Evolutionary conservation across 2,113 vertebrate genomes (phyloP), one percentile per base, ranked within the genome.

Genomic region (Oreochromis niloticus): DNA sequence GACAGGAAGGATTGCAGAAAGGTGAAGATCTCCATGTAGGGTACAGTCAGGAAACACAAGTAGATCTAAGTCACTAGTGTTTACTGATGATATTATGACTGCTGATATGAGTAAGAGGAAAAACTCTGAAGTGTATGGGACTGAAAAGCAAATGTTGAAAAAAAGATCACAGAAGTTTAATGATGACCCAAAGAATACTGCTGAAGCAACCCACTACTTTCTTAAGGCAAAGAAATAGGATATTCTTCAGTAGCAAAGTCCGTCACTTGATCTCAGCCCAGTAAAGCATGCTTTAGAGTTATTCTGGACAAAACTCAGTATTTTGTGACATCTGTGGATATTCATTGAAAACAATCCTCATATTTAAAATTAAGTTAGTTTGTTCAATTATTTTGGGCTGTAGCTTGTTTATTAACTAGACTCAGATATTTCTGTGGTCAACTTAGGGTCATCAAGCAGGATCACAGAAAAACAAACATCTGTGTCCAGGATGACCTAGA

Each of bases 401-500:
- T 46, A 75, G 14, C 2, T 19, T 75, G 68, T 75, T 75, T 48
- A 17, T 75, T 75, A 19, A 78, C 71, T 17, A 66, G n/a, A 32
- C 39, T 55, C 9, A 11, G 39, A 22, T n/a, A 16, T 63, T 66
- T 78, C 0, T 78, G 24, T 30, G 9, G 22, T 32, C 59, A 75
- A 88, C 24, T 36, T 22, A 75, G 24, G 71, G 24, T 78, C 68
- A 39, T 79, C 41, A 85, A 59, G 32, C 56, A n/a, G 39, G 9
- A 66, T 82, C n/a, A 88, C 54, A 85, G 24, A 71, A 39, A 71
- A 63, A 79, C 52, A 87, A 86, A 86, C 32, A 75, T 68, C 82
- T 27, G 56, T 56, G 43, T 78, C 24, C 41, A 78, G 43, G 43
- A 78, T 85, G 90, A 92, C 84, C 88, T 66, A 88, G 80, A 87